phyloP scores from a whole-genome alignment of 2,797 vertebrate genomes.

The Amblyopsis hoosieri region DNA sequence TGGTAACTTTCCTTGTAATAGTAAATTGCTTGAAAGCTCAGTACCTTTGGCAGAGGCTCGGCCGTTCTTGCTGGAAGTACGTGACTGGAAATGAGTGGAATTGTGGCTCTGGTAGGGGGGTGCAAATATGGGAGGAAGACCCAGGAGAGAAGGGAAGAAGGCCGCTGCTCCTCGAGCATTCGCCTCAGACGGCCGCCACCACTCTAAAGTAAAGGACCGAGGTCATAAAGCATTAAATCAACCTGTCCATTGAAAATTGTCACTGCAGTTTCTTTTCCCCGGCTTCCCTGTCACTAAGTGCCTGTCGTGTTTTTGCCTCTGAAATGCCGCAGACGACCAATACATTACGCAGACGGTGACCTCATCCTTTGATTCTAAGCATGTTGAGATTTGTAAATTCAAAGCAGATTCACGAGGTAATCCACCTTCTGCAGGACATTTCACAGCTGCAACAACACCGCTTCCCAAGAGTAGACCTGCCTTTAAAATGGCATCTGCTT shows the following conservation, averaged over 20 bases:
- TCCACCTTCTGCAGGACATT: conserved; percentile 14
- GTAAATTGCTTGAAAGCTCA: conserved; percentile 5
- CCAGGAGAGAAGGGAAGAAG: conserved; percentile 87
- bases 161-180: conserved; percentile 78
- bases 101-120: conserved; percentile 82
- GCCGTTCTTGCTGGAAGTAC: conserved; percentile 78
- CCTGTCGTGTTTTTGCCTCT: conserved; percentile 8
- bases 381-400: conserved; percentile 23
- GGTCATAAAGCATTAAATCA: conserved; percentile 19
- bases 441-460: conserved; percentile 32
- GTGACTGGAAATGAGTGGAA: conserved; percentile 78
- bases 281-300: background rate
- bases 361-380: conserved; percentile 33
- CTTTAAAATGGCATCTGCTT: conserved; percentile 28
- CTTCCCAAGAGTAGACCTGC: conserved; percentile 20
- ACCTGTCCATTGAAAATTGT: background rate
- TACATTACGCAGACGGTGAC: conserved; percentile 25
- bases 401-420: conserved; percentile 31
- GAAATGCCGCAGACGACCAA: conserved; percentile 13
- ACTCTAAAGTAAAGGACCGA: conserved; percentile 78
- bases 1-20: background rate
- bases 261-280: conserved; percentile 6
- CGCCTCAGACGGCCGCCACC: conserved; percentile 84
- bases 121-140: conserved; percentile 86
- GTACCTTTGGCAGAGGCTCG: conserved; percentile 69